Conservation (phyloP, 2,888 invertebrate species). For the Adelognathus sp. region DNA sequence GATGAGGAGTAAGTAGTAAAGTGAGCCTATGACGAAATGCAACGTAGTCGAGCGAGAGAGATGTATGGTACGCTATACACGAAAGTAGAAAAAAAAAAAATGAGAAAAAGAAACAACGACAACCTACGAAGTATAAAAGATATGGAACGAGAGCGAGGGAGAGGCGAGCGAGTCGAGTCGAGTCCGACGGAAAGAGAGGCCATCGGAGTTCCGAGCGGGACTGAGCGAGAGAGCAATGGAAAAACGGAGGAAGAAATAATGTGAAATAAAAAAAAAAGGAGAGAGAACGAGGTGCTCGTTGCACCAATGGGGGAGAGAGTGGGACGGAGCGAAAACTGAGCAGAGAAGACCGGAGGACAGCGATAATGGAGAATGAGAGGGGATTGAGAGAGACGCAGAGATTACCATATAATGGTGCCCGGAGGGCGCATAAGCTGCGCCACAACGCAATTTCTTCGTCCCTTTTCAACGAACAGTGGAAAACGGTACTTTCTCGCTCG, state of each 20-base stretch:
- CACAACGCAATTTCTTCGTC: conserved; percentile 79
- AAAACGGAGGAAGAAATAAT: not conserved
- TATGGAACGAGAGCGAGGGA: conserved; percentile 29
- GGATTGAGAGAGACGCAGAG: conserved; percentile 73
- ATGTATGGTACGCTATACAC: conserved; percentile 54
- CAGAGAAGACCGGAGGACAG: conserved; percentile 14
- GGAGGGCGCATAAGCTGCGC: conserved; percentile 79
- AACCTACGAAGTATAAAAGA: conserved; percentile 35
- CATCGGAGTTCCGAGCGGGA: not conserved
- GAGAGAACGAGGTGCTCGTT: conserved; percentile 34
- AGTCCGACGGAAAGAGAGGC: conserved; percentile 15
- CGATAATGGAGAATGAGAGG: conserved; percentile 43
- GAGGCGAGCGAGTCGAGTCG: conserved; percentile 30
- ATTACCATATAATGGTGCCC: conserved; percentile 81
- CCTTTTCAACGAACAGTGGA: conserved; percentile 77
- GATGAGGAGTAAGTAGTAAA: conserved; percentile 14
- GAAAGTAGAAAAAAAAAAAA: conserved; percentile 16
- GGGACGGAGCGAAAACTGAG: conserved; percentile 49
- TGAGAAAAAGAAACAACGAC: conserved; percentile 16
- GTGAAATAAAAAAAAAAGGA: conserved; percentile 1
- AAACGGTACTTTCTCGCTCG: conserved; percentile 70
- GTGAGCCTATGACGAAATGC: conserved; percentile 29
- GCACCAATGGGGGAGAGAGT: conserved; percentile 51
- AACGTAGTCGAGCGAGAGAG: conserved; percentile 24
- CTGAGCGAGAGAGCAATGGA: conserved; percentile 12